Base-by-base conservation (phyloP, 2,888 invertebrate genomes). In the Agrochola lychnidis region DNA sequence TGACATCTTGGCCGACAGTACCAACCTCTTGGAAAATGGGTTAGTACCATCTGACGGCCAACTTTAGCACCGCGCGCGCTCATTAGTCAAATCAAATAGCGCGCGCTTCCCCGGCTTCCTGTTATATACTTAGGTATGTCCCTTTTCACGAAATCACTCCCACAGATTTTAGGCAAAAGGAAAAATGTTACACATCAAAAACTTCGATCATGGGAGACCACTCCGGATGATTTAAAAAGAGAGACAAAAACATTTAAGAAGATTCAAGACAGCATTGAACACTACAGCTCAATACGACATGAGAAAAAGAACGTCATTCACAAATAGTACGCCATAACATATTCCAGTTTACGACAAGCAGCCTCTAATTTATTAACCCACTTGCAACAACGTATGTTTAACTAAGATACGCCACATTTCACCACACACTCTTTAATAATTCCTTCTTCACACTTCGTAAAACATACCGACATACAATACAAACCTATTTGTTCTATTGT, bases 401-500 rank as follows among this genome's bases (percentile, higher is more conserved):
- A 71, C 62, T 56, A 70, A 77, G 73, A 70, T 70, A 78, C 72
- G 73, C 70, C 3, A 81, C 87, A 81, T 84, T 81, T 82, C 85
- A 79, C 75, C 14, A 66, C 42, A 76, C 74, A 81, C 73, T 81
- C 76, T 86, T 85, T 85, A 87, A 83, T 85, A 83, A 85, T 88
- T 84, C 73, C 87, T 59, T 76, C 84, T 88, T 85, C 70, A 84
- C 82, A 84, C 81, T 79, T 68, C 74, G 76, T 84, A 86, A 85
- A 82, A 74, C 77, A 85, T 79, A 78, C 81, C 78, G 63, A 84
- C 84, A 82, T 84, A 77, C 83, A 84, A 83, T 74, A 82, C 53
- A 71, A 86, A 64, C 67, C 83, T 80, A 82, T 89, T 86, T 85
- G 83, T 85, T 84, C 72, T 76, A 83, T 82, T 83, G 83, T 79